phyloP scores from a whole-genome alignment of 2,888 invertebrate genomes.

The Acleris holmiana region DNA sequence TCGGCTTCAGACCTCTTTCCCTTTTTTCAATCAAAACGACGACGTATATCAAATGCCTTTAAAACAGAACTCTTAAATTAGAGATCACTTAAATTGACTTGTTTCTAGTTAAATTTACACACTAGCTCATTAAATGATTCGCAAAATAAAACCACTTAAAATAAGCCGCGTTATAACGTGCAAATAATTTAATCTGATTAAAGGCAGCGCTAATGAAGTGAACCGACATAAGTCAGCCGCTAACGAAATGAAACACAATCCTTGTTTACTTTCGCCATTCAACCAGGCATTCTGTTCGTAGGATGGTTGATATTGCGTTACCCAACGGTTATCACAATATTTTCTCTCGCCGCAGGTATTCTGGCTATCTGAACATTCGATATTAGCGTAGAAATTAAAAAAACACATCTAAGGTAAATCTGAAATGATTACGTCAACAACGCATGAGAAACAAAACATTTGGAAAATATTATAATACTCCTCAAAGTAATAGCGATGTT shows the following conservation, averaged over 20 bases:
- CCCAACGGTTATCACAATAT: slow-evolving; percentile 55
- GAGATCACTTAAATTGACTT: slow-evolving; percentile 33
- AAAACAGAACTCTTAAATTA: too few relatives aligned
- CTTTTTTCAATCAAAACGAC: background rate
- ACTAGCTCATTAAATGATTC: slow-evolving; percentile 25
- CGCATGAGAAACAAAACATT: slow-evolving; percentile 13
- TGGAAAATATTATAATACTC: background rate
- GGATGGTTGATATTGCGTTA: slow-evolving; percentile 46
- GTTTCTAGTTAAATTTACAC: slow-evolving; percentile 6
- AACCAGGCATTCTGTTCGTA: slow-evolving; percentile 49
- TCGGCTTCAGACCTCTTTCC: too few relatives aligned
- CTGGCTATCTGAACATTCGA: slow-evolving; percentile 49
- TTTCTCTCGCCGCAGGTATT: slow-evolving; percentile 50
- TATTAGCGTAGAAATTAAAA: slow-evolving; percentile 51
- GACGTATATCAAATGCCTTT: background rate
- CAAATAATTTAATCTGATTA: slow-evolving; percentile 60
- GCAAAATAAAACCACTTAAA: slow-evolving; percentile 34
- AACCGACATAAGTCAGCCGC: slow-evolving; percentile 52
- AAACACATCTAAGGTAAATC: slow-evolving; percentile 51
- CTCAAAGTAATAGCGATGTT: background rate
- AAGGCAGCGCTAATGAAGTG: slow-evolving; percentile 54
- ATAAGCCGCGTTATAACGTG: slow-evolving; percentile 29
- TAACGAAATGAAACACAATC: slow-evolving; percentile 62
- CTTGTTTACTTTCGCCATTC: slow-evolving; percentile 54
- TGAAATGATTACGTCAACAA: slow-evolving; percentile 42